Conservation (phyloP, 2,113 vertebrate genomes). For the Albula glossodonta region DNA sequence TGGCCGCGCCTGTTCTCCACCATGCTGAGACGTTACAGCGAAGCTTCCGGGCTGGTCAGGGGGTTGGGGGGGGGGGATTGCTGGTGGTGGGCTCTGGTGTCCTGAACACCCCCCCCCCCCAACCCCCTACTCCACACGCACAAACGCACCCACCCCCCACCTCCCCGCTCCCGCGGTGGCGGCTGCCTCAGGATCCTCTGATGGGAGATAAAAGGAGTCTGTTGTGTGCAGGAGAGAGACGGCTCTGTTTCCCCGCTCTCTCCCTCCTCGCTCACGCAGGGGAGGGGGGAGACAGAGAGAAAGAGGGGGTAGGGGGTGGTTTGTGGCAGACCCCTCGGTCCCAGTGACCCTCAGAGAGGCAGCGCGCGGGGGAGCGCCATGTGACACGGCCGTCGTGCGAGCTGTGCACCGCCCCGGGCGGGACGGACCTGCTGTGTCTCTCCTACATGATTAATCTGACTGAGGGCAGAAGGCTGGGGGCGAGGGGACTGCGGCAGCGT, state of each 20-base stretch:
- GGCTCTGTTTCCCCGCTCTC: constrained; percentile 52
- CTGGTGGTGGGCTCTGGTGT: constrained; percentile 54
- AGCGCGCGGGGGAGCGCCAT: constrained; percentile 66
- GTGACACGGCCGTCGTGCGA: constrained; percentile 88
- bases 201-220: constrained; percentile 68
- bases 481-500: constrained; percentile 83
- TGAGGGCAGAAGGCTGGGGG: constrained; percentile 68
- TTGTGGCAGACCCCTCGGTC: constrained; percentile 6
- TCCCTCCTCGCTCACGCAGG: constrained; percentile 40
- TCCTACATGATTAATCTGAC: constrained; percentile 96
- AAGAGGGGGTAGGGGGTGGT: neutral
- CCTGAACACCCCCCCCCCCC: constrained; percentile 46
- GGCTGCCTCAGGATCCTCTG: constrained; percentile 51
- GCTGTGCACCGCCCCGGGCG: constrained; percentile 79
- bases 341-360: constrained; percentile 37
- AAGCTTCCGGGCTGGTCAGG: constrained; percentile 67
- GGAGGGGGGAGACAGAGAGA: constrained; percentile 32
- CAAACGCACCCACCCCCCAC: constrained; percentile 46
- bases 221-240: constrained; percentile 69
- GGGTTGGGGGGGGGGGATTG: neutral
- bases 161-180: constrained; percentile 37
- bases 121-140: constrained; percentile 33
- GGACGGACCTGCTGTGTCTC: constrained; percentile 87
- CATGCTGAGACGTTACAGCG: constrained; percentile 63
- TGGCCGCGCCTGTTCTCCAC: constrained; percentile 68